These are phyloP conservation scores for Lepus timidus DNA, from an alignment of 2,113 vertebrate species.

Conservation along the genomic window DNA sequence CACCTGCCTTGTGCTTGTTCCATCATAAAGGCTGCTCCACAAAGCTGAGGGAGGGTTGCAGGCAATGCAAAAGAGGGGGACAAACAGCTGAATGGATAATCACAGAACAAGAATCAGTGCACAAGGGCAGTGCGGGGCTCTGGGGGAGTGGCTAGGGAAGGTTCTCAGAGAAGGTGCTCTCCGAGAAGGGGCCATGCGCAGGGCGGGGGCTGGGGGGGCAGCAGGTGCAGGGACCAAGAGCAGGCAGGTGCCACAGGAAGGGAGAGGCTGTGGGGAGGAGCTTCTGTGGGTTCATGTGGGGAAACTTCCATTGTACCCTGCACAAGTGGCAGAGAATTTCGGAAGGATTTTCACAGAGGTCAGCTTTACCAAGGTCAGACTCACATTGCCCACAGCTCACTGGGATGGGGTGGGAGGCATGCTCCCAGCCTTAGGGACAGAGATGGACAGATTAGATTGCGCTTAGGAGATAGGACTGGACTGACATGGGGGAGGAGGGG, in stretches of 20 bases:
- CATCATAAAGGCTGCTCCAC: background rate
- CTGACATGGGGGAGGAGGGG: background rate
- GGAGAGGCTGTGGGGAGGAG: background rate
- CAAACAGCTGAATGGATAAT: background rate
- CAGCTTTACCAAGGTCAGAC: constrained; percentile 29
- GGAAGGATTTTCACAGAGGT: constrained; percentile 6
- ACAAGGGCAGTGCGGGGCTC: background rate
- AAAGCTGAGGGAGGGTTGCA: constrained; percentile 24
- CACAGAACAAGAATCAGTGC: background rate
- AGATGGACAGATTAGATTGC: constrained; percentile 27
- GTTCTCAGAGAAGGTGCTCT: background rate
- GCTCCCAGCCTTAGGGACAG: background rate
- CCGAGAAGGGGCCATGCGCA: background rate
- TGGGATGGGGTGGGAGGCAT: background rate
- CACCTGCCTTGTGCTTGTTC: background rate
- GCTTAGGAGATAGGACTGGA: background rate
- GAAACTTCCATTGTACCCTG: constrained; percentile 34
- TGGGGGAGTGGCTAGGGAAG: background rate
- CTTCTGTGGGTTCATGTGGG: background rate
- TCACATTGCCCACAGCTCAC: constrained; percentile 5
- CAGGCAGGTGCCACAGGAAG: background rate
- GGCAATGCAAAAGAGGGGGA: background rate
- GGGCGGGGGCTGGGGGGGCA: background rate
- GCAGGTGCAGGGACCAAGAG: background rate
- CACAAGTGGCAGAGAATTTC: background rate